phyloP scores from a whole-genome alignment of 1,140 invertebrate species.

The Drusus annulatus region DNA sequence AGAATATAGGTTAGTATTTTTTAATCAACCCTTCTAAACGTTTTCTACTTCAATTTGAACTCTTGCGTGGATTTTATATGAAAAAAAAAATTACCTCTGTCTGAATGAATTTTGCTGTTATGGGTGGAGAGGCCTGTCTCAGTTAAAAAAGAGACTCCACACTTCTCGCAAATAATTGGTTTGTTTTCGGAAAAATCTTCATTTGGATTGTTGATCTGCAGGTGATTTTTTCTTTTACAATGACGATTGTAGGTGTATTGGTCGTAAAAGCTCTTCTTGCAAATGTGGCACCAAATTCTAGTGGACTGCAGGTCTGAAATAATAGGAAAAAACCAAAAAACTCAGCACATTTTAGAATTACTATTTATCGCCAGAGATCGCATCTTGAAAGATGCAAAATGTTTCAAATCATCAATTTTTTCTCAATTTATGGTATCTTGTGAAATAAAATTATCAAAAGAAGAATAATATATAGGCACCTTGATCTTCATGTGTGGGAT shows the following conservation, averaged over 20 bases:
- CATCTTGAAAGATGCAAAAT: too few relatives aligned
- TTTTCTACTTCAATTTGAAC: too few relatives aligned
- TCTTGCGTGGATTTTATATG: too few relatives aligned
- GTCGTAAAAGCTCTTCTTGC: constrained; percentile 45
- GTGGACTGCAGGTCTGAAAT: neutral
- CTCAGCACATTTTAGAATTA: too few relatives aligned
- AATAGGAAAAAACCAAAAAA: too few relatives aligned
- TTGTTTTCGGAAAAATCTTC: constrained; percentile 28
- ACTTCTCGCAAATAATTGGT: constrained; percentile 53
- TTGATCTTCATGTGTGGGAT: constrained; percentile 26
- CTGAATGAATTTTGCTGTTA: constrained; percentile 40
- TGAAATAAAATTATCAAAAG: too few relatives aligned
- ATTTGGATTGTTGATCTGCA: constrained; percentile 18
- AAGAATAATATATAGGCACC: neutral
- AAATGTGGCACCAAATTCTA: constrained; percentile 51
- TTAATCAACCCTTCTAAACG: too few relatives aligned
- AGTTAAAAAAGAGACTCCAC: constrained; percentile 45
- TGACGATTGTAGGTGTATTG: constrained; percentile 48
- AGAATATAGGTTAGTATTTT: too few relatives aligned
- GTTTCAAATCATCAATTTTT: too few relatives aligned
- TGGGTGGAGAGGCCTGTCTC: constrained; percentile 43
- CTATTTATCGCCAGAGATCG: too few relatives aligned
- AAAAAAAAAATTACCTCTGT: constrained; percentile 39
- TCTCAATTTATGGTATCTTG: too few relatives aligned
- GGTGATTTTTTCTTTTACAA: constrained; percentile 45